Base-by-base conservation (phyloP, 2,113 vertebrate genomes). In the Australoheros scitulus region DNA sequence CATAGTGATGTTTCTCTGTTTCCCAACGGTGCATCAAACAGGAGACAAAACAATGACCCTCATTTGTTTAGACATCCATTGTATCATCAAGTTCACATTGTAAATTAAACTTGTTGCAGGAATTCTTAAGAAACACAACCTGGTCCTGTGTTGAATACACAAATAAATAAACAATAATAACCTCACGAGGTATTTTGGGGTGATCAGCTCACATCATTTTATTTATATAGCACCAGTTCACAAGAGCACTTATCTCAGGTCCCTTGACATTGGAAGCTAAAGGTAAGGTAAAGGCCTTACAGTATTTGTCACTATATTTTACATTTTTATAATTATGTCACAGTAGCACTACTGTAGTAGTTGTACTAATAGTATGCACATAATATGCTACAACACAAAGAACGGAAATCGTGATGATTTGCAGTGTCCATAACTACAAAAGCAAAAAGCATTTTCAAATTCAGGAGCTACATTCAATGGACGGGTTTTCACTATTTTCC, bases 1-100 rank as follows among this genome's bases (percentile, higher is more conserved):
- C 11, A 76, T 83, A 65, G 55, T 41, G 22, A 20, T 58, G 47
- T 77, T 36, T 85, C 14, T 10, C 65, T 20, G 43, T 77, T 78
- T 56, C 13, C 18, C 8, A 52, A 29, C 0, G 1, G 26, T 74
- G 26, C 1, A 41, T 47, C 15, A 47, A 64, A 63, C 6, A 70
- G 9, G 8, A 56, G 2, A n/a, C 43, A 38, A 38, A 78, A 59
- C 22, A 79, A 64, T 64, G 29, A 11, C 26, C 11, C 72, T 50
- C 15, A 63, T 50, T 72, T 17, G 47, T 76, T 61, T 41, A 70
- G 65, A 52, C 65, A 32, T 6, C 65, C 10, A 70, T 52, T 70
- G 65, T 52, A 70, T 70, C 43, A 52, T 32, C 65, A 4, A 70
- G 2, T 50, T 24, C 3, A 50, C 63, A 81, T 17, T 64, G 58